A percentile compares a stretch with the other conserved stretches of the same genome.
These are phyloP conservation scores for Samia ricini DNA, from an alignment of 1,140 invertebrate genomes.

Conservation along the genomic window DNA sequence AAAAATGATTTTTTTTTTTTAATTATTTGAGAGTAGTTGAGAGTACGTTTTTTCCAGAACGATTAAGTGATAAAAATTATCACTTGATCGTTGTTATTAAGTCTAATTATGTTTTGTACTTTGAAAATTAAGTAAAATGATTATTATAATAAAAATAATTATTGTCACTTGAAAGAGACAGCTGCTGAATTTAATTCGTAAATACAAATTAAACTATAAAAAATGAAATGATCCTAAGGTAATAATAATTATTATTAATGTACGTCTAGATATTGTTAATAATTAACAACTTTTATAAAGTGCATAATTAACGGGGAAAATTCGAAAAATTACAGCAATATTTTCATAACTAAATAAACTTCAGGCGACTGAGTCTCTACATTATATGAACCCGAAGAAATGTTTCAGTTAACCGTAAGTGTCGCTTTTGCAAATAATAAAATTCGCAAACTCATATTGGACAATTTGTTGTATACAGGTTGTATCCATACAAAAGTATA, in stretches of 20 bases:
- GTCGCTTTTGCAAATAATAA: slow-evolving; percentile 6
- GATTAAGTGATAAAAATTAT: slow-evolving; percentile 42
- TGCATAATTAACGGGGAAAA: slow-evolving; percentile 36
- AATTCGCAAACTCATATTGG: slow-evolving; percentile 2
- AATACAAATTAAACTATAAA: slow-evolving; percentile 50
- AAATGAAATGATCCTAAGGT: slow-evolving; percentile 56
- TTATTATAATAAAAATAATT: too few relatives aligned
- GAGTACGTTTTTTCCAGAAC: slow-evolving; percentile 42
- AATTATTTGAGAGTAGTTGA: background rate
- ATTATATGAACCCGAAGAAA: slow-evolving; percentile 21
- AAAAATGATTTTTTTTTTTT: too few relatives aligned
- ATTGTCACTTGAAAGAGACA: slow-evolving; percentile 52
- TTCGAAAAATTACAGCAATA: slow-evolving; percentile 27
- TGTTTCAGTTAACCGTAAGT: slow-evolving; percentile 1
- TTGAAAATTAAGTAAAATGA: slow-evolving; percentile 67
- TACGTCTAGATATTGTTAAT: slow-evolving; percentile 17
- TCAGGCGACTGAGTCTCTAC: slow-evolving; percentile 38
- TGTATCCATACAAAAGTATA: slow-evolving; percentile 74
- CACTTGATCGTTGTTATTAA: too few relatives aligned
- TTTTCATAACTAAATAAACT: slow-evolving; percentile 48
- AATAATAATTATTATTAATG: slow-evolving; percentile 32
- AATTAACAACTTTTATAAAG: slow-evolving; percentile 48
- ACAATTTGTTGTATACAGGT: slow-evolving; percentile 70
- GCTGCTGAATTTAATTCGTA: slow-evolving; percentile 62
- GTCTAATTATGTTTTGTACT: slow-evolving; percentile 76